A percentile compares a stretch with the other conserved stretches of the same genome.
phyloP scores from a whole-genome alignment of 2,888 invertebrate species.

The Drosophila mimica region DNA sequence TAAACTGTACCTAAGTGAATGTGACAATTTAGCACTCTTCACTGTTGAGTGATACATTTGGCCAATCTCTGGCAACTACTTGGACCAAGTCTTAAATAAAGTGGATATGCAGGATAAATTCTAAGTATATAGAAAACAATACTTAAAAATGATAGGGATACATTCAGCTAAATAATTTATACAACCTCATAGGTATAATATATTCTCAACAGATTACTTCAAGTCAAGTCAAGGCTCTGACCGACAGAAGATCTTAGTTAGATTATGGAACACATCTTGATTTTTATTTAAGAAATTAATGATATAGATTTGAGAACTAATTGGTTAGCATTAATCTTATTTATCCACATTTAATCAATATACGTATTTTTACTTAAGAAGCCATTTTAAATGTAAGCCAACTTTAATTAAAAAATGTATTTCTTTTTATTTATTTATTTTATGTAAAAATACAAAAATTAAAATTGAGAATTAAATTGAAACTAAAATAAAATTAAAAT shows the following conservation, averaged over 20 bases:
- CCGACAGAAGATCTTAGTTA: background rate
- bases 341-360: background rate
- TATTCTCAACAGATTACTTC: background rate
- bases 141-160: background rate
- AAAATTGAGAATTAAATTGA: too few species aligned
- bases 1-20: slow-evolving; percentile 21
- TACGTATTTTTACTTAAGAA: background rate
- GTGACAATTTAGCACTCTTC: slow-evolving; percentile 53
- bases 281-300: background rate
- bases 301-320: background rate
- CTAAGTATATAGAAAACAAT: background rate
- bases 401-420: background rate
- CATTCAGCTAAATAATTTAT: background rate
- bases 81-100: slow-evolving; percentile 54
- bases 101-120: slow-evolving; percentile 30
- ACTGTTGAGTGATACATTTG: slow-evolving; percentile 46
- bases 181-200: background rate
- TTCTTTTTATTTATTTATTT: background rate
- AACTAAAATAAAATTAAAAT: too few species aligned
- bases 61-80: slow-evolving; percentile 32
- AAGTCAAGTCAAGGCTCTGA: background rate
- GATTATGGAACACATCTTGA: background rate
- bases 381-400: background rate
- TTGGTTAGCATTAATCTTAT: background rate
- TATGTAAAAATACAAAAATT: too few species aligned